Percentiles rank a stretch among this genome's conserved stretches.
Evolutionary conservation across 2,888 invertebrate genomes (phyloP).

Genomic region (Helleia helle): DNA sequence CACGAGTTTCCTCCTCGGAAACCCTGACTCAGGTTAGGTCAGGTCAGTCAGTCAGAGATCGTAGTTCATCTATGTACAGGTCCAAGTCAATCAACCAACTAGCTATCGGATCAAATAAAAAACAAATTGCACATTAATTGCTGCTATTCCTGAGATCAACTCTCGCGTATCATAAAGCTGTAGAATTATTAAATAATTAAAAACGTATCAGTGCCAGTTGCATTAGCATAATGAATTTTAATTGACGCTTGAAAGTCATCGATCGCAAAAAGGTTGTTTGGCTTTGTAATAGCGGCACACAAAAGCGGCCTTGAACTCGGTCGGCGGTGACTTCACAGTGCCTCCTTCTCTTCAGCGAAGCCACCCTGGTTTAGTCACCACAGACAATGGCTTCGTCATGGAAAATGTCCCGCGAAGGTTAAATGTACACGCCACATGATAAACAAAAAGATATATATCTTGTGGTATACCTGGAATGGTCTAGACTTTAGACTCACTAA

Average conservation of each 20-base stretch:
- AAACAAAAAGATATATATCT: constrained; percentile 1
- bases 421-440: constrained; percentile 19
- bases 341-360: constrained; percentile 27
- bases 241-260: constrained; percentile 14
- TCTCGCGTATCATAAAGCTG: not conserved
- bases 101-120: too few relatives aligned
- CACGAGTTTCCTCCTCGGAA: too few relatives aligned
- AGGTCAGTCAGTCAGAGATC: too few relatives aligned
- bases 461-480: not conserved
- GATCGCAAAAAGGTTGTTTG: constrained; percentile 14
- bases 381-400: constrained; percentile 64
- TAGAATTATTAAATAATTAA: not conserved
- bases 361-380: constrained; percentile 58
- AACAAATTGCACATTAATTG: too few relatives aligned
- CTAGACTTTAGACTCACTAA: not conserved
- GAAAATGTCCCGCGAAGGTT: constrained; percentile 39
- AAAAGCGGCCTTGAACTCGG: constrained; percentile 40
- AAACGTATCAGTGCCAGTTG: not conserved
- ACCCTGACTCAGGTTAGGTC: too few relatives aligned
- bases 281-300: constrained; percentile 18
- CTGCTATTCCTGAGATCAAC: too few relatives aligned
- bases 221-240: constrained; percentile 3
- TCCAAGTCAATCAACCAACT: too few relatives aligned
- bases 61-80: too few relatives aligned
- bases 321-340: constrained; percentile 36